Evolutionary conservation across 2,888 invertebrate genomes (phyloP).

Genomic region (Drosophila pseudotakahashii): DNA sequence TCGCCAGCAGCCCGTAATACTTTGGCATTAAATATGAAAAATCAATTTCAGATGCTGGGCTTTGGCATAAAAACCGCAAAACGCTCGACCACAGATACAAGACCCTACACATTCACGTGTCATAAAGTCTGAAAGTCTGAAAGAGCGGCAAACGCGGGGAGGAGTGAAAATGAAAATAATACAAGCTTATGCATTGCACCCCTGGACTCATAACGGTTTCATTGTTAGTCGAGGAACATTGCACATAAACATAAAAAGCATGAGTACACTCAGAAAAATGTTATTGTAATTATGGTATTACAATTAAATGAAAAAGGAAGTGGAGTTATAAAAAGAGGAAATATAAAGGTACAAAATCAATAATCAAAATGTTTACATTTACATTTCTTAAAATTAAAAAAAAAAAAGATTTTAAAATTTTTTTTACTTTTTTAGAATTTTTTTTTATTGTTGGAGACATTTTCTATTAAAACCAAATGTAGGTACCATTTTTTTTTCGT

Average conservation of each 20-base stretch:
- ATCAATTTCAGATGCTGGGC: slow-evolving; percentile 62
- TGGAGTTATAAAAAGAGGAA: too few relatives aligned
- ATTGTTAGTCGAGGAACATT: slow-evolving; percentile 10
- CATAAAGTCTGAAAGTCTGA: slow-evolving; percentile 14
- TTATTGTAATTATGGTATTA: too few relatives aligned
- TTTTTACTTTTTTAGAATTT: too few relatives aligned
- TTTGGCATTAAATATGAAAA: slow-evolving; percentile 62
- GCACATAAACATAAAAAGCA: slow-evolving; percentile 5
- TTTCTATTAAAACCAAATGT: too few relatives aligned
- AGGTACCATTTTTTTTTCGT: too few relatives aligned
- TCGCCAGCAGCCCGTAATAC: background rate
- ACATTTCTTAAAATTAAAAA: too few relatives aligned
- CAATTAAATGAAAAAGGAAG: too few relatives aligned
- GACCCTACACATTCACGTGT: slow-evolving; percentile 20
- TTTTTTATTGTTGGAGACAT: too few relatives aligned
- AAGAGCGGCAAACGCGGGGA: slow-evolving; percentile 6
- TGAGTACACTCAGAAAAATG: background rate
- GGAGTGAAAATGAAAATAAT: slow-evolving; percentile 16
- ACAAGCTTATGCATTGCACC: slow-evolving; percentile 23
- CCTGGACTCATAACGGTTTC: slow-evolving; percentile 28
- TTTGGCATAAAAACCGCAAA: slow-evolving; percentile 48
- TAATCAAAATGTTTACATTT: too few relatives aligned
- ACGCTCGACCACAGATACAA: slow-evolving; percentile 38
- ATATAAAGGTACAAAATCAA: too few relatives aligned
- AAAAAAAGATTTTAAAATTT: too few relatives aligned